Evolutionary conservation across 1,140 invertebrate species (phyloP).

Genomic region (Drosophila arizonae): DNA sequence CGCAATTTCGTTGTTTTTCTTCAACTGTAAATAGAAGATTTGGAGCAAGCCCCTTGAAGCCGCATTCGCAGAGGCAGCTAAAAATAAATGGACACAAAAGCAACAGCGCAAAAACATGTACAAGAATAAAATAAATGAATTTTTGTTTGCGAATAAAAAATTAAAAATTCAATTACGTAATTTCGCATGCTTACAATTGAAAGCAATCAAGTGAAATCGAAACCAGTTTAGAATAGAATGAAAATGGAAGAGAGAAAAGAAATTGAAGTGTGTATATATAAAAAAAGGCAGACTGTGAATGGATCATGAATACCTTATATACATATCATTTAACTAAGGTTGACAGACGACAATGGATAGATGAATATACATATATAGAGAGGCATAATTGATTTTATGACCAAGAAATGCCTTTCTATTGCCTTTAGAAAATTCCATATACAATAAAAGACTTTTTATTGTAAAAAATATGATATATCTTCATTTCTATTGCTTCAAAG

Average conservation of each 20-base stretch:
- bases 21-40: slow-evolving; percentile 3
- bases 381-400: no score
- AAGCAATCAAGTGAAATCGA: slow-evolving; percentile 30
- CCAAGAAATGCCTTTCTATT: neutral
- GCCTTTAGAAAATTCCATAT: no score
- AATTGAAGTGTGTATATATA: neutral
- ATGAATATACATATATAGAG: no score
- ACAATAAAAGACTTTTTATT: slow-evolving; percentile 1
- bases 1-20: slow-evolving; percentile 10
- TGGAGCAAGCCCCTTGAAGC: neutral
- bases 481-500: slow-evolving; percentile 14
- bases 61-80: slow-evolving; percentile 16
- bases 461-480: slow-evolving; percentile 19
- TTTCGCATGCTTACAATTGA: slow-evolving; percentile 21
- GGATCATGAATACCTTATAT: no score
- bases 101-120: slow-evolving; percentile 5
- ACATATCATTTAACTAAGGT: no score
- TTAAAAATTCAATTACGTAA: slow-evolving; percentile 12
- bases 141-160: slow-evolving; percentile 7
- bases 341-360: no score
- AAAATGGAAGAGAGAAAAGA: neutral
- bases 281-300: no score
- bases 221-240: slow-evolving; percentile 10
- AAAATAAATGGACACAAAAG: slow-evolving; percentile 40
- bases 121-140: slow-evolving; percentile 16